Evolutionary conservation across 2,888 invertebrate genomes (phyloP), one percentile per base, ranked within the genome.

Genomic region (Drosophila mimetica): DNA sequence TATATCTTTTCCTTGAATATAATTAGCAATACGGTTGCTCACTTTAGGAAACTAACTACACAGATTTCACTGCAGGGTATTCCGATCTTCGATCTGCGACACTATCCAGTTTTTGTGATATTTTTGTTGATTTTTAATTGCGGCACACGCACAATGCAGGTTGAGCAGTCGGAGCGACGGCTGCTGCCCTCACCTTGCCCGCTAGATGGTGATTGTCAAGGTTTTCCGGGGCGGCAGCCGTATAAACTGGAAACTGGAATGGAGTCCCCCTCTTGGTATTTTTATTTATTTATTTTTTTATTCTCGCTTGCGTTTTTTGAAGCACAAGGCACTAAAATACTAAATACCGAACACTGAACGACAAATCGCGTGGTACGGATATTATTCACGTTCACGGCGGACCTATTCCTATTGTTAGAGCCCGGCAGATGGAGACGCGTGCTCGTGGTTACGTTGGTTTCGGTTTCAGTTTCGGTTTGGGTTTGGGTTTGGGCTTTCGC

Each of bases 191-290:
- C 54, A 55, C 71, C 72, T 71, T 71, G 72, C 57, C 55, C 65
- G 32, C 54, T 47, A 36, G 25, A 25, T 57, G 72, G 53, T 44
- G 72, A 72, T 64, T 72, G 73, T 65, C 72, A 72, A 72, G 72
- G 72, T 72, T 73, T 59, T 41, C 54, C 63, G 55, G 54, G 39
- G 50, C 13, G 14, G 50, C 50, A 50, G 67, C 32, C 39, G 9
- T 28, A 20, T 36, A 60, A 60, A 59, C 59, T 54, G 59, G 55
- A 42, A 36, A 18, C 16, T 14, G 25, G 25, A 25, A 1, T 25
- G 25, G 32, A 42, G 30, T 28, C 16, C 39, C 11, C 32, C 59
- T 14, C 42, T 18, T 18, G 11, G 18, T 4, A 11, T 20, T 16
- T 14, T 14, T 6, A n/a, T 32, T 5, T 32, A 13, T 5, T 7